Conservation (phyloP, 2,113 vertebrate genomes). For the Fulica atra region DNA sequence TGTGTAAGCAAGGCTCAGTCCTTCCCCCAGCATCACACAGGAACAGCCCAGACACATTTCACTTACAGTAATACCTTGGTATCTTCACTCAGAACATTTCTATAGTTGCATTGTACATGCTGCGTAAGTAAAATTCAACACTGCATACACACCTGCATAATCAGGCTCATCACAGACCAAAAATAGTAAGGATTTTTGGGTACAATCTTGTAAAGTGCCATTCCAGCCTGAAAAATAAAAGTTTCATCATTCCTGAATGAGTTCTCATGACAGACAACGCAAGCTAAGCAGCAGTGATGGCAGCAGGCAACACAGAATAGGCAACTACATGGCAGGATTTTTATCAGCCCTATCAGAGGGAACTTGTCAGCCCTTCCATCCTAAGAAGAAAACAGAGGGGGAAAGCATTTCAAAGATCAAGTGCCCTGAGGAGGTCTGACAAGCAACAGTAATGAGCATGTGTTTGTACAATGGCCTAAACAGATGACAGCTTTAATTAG, state of each 20-base stretch:
- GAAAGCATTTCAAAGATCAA: neutral
- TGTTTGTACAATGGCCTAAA: neutral
- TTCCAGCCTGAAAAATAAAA: slow-evolving; percentile 89
- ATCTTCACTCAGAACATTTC: neutral
- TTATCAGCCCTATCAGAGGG: neutral
- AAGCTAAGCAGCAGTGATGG: neutral
- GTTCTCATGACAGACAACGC: neutral
- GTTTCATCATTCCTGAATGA: neutral
- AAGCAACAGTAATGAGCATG: neutral
- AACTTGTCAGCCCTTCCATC: neutral
- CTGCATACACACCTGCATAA: slow-evolving; percentile 90
- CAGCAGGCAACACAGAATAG: neutral
- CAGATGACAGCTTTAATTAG: neutral
- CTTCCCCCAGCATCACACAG: neutral
- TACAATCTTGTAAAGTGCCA: slow-evolving; percentile 98
- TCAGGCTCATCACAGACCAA: slow-evolving; percentile 99
- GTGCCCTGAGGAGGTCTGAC: neutral
- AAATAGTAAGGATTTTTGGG: slow-evolving; percentile 99
- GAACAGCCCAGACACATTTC: neutral
- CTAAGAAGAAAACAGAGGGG: neutral
- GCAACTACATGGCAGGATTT: neutral
- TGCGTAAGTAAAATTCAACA: neutral
- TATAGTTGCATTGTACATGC: neutral
- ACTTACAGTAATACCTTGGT: neutral
- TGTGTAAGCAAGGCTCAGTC: neutral